Evolutionary conservation across 1,140 invertebrate genomes (phyloP).

Genomic region (Drosophila rhopaloa): DNA sequence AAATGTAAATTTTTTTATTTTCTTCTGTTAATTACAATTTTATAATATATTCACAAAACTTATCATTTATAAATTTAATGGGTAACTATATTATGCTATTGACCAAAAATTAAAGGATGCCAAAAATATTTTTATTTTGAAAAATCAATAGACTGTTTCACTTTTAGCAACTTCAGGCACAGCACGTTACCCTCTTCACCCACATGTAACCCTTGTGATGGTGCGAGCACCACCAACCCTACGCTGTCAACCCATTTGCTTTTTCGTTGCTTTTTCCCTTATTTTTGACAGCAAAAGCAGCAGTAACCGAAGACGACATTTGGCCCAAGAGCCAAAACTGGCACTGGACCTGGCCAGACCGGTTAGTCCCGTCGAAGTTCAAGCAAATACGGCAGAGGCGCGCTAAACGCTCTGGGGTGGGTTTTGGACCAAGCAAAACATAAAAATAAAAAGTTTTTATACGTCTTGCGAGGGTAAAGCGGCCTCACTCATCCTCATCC

Average conservation of each 20-base stretch:
- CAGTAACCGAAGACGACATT: constrained; percentile 69
- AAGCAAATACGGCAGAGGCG: constrained; percentile 69
- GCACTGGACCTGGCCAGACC: constrained; percentile 48
- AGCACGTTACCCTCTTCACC: constrained; percentile 37
- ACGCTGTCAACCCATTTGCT: constrained; percentile 77
- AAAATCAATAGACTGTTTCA: constrained; percentile 73
- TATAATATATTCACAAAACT: too few species aligned
- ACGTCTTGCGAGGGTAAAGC: constrained; percentile 74
- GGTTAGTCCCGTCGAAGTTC: constrained; percentile 69
- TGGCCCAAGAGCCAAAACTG: constrained; percentile 42
- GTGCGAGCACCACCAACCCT: constrained; percentile 65
- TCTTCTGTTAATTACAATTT: neutral
- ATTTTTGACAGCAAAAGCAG: constrained; percentile 52
- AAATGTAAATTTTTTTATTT: constrained; percentile 65
- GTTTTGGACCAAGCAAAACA: constrained; percentile 58
- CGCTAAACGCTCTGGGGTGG: constrained; percentile 64
- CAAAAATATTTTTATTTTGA: constrained; percentile 19
- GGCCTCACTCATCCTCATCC: constrained; percentile 30
- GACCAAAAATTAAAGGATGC: constrained; percentile 2
- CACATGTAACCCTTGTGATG: constrained; percentile 73
- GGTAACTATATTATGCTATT: too few species aligned
- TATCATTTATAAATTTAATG: too few species aligned
- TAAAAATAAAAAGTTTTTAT: constrained; percentile 82
- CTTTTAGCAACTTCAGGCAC: constrained; percentile 53
- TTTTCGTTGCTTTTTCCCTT: constrained; percentile 76